Evolutionary conservation across 2,113 vertebrate species (phyloP).

Genomic region (Butastur rufipennis): DNA sequence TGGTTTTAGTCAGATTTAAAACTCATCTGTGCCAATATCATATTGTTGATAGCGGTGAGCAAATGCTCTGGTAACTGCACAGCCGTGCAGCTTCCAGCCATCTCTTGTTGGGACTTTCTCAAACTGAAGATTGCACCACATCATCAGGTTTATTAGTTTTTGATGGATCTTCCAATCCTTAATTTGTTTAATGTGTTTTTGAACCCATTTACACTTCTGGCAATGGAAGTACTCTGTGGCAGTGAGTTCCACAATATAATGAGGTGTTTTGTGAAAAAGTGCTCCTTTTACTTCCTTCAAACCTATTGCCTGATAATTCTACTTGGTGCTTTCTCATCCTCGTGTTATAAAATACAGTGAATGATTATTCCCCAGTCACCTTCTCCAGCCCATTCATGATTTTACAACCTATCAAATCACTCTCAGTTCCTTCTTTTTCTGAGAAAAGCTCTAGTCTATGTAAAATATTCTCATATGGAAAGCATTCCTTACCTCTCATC

Average conservation of each 20-base stretch:
- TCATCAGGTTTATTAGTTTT: conserved; percentile 24
- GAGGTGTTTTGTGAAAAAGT: conserved; percentile 43
- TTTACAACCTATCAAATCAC: neutral
- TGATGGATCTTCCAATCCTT: neutral
- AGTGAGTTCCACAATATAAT: neutral
- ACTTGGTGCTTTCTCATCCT: neutral
- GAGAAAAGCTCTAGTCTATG: neutral
- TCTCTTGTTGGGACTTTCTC: neutral
- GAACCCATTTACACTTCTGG: conserved; percentile 14
- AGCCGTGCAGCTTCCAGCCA: neutral
- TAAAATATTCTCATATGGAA: conserved; percentile 6
- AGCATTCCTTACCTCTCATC: neutral
- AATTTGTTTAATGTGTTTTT: conserved; percentile 10
- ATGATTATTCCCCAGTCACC: neutral
- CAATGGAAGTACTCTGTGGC: neutral
- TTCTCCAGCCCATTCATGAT: neutral
- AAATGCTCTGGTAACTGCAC: neutral
- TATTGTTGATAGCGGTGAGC: neutral
- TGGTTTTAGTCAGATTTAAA: neutral
- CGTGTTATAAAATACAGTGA: neutral
- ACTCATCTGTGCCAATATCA: neutral
- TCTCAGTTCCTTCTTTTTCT: neutral
- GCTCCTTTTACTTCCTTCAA: neutral
- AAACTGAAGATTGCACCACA: neutral
- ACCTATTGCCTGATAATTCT: neutral